These are phyloP conservation scores for Mellilla xanthometata DNA, from an alignment of 2,888 invertebrate species.

Conservation along the genomic window DNA sequence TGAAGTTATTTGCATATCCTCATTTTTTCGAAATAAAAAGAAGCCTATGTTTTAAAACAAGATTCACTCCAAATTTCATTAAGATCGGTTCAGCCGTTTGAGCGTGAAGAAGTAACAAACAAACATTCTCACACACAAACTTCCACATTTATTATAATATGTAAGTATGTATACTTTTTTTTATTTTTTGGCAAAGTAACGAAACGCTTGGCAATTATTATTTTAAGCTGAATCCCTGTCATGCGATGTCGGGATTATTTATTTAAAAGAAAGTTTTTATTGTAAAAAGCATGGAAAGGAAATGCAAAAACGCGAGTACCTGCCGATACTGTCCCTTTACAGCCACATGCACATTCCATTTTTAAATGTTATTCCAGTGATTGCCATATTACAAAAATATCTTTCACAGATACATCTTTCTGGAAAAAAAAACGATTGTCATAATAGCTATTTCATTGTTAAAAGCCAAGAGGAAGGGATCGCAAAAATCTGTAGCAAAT, in stretches of 20 bases:
- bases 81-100: no score
- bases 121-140: no score
- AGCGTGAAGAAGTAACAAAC: no score
- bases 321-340: slow-evolving; percentile 76
- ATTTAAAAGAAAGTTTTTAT: slow-evolving; percentile 83
- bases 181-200: slow-evolving; percentile 23
- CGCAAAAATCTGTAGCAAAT: slow-evolving; percentile 44
- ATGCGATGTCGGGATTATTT: slow-evolving; percentile 77
- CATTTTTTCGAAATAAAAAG: no score
- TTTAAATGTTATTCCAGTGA: slow-evolving; percentile 62
- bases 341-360: slow-evolving; percentile 74
- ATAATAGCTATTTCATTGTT: slow-evolving; percentile 56
- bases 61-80: no score
- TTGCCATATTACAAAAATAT: slow-evolving; percentile 64
- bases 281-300: slow-evolving; percentile 79
- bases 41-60: no score
- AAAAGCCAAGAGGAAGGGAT: slow-evolving; percentile 36
- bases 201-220: slow-evolving; percentile 63
- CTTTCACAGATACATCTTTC: slow-evolving; percentile 54
- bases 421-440: slow-evolving; percentile 63
- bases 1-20: no score
- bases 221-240: slow-evolving; percentile 78
- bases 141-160: no score
- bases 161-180: no score
- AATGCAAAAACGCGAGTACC: slow-evolving; percentile 78